Conservation (phyloP, 2,113 vertebrate genomes). For the Hyla sarda region DNA sequence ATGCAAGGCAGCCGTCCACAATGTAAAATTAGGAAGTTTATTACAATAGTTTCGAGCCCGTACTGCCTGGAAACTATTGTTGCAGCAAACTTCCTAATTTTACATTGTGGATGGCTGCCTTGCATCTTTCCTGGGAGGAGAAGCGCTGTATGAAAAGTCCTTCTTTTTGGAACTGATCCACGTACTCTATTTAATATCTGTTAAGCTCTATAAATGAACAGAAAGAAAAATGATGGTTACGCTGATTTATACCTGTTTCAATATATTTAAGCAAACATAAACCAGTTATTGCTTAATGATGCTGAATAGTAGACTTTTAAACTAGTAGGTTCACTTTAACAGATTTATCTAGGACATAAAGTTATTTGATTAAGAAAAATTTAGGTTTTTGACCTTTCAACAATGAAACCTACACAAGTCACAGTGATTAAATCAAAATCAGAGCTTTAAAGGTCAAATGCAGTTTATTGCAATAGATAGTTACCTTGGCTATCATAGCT, state of each 20-base stretch:
- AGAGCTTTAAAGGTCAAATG: constrained; percentile 53
- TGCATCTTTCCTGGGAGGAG: too few relatives aligned
- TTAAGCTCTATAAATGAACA: neutral
- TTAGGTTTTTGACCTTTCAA: constrained; percentile 52
- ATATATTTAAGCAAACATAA: neutral
- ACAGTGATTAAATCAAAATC: constrained; percentile 50
- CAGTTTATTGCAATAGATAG: constrained; percentile 34
- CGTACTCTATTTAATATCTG: too few relatives aligned
- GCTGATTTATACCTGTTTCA: neutral
- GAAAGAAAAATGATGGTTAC: neutral
- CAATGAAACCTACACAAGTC: constrained; percentile 48
- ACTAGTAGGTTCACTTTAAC: constrained; percentile 4
- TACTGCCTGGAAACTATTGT: too few relatives aligned
- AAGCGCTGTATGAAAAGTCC: too few relatives aligned
- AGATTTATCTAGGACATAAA: constrained; percentile 29
- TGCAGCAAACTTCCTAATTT: too few relatives aligned
- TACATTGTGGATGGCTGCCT: too few relatives aligned
- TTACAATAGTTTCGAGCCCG: too few relatives aligned
- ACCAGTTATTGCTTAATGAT: neutral
- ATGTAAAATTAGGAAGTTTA: too few relatives aligned
- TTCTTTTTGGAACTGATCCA: too few relatives aligned
- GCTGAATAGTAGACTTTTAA: neutral
- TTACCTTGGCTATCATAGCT: constrained; percentile 44
- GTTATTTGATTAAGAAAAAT: constrained; percentile 42
- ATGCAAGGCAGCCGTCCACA: too few relatives aligned